Percentiles rank a stretch among this genome's conserved stretches.
These are phyloP conservation scores for Diglossa cyanea DNA, from an alignment of 2,797 vertebrate genomes.

Conservation along the genomic window DNA sequence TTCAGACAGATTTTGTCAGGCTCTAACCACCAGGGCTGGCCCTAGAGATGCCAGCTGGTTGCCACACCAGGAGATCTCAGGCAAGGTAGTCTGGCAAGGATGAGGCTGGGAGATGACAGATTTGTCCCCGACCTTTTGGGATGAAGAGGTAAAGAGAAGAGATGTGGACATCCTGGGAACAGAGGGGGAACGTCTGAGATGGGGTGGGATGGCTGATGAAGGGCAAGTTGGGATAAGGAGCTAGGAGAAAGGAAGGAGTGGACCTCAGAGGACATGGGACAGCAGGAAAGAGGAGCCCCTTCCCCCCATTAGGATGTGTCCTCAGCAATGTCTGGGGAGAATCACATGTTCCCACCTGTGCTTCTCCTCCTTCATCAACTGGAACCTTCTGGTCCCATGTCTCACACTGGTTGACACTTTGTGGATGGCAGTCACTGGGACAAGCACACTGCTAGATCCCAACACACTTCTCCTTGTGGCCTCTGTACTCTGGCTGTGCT, in stretches of 20 bases:
- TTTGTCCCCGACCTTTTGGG: neutral
- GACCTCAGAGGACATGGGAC: neutral
- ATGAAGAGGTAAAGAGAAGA: neutral
- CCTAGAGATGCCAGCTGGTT: accelerated
- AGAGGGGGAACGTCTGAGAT: neutral
- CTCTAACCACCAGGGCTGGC: neutral
- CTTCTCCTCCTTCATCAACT: neutral
- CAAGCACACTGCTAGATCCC: neutral
- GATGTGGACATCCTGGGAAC: neutral
- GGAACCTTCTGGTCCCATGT: neutral
- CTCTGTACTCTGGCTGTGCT: neutral
- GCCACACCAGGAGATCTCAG: accelerated
- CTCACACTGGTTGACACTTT: accelerated
- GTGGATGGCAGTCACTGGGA: neutral
- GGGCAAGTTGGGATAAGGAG: neutral
- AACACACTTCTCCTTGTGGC: neutral
- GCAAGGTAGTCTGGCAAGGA: neutral
- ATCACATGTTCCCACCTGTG: neutral
- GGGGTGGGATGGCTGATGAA: neutral
- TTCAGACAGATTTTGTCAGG: neutral
- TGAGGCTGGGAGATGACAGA: neutral
- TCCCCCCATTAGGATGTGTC: neutral
- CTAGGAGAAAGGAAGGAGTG: neutral
- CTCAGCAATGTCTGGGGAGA: neutral
- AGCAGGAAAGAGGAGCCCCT: neutral